Percentiles rank a stretch among this genome's conserved stretches.
These are phyloP conservation scores for Myotis brandtii DNA, from an alignment of 2,113 vertebrate genomes.

Conservation along the genomic window DNA sequence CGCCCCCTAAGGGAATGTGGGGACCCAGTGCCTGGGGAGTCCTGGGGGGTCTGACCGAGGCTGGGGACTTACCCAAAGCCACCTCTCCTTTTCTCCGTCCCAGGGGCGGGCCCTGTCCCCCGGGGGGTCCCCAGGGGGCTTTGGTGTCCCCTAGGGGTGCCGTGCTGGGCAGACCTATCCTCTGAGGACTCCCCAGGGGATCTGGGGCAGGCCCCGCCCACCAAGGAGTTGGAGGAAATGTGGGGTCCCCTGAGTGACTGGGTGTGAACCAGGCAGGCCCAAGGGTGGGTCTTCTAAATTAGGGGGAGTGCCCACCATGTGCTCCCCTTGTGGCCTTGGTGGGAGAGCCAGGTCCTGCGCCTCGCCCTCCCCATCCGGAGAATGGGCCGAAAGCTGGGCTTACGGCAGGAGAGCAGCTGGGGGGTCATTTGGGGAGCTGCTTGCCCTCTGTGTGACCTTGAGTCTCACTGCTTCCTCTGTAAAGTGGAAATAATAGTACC, in stretches of 20 bases:
- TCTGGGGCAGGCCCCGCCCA: background rate
- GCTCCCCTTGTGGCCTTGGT: background rate
- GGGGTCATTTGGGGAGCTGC: background rate
- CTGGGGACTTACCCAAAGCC: background rate
- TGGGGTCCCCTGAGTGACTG: background rate
- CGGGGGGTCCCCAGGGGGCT: background rate
- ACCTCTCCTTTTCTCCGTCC: background rate
- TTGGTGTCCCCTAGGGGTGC: background rate
- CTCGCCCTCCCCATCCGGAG: background rate
- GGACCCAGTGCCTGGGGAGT: background rate
- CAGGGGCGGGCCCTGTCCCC: fast-evolving
- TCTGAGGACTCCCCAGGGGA: too few species aligned
- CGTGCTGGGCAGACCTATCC: background rate
- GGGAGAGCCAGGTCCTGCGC: background rate
- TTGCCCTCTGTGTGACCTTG: background rate
- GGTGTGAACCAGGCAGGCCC: background rate
- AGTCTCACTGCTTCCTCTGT: background rate
- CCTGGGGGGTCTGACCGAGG: background rate
- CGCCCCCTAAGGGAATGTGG: background rate
- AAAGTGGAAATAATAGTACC: background rate
- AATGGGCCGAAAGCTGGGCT: fast-evolving
- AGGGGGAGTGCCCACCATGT: fast-evolving
- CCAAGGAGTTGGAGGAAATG: background rate
- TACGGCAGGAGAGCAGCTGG: too few species aligned
- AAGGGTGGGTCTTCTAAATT: background rate